Base-by-base conservation (phyloP, 1,140 invertebrate species). In the Battus philenor region DNA sequence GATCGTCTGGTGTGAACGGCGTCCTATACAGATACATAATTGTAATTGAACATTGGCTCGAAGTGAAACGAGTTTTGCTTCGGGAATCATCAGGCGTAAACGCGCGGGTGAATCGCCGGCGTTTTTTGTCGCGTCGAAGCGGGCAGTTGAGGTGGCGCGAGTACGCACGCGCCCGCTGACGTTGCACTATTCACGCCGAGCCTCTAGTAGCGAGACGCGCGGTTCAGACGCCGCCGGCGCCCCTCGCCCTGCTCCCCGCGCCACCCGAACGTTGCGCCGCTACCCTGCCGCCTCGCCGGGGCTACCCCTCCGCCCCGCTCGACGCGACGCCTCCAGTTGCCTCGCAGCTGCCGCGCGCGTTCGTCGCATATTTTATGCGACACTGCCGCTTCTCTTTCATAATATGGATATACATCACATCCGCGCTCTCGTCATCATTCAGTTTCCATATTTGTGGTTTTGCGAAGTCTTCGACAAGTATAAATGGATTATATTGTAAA, bases 401-500 rank as follows among this genome's bases (percentile, higher is more conserved):
- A 82, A 84, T 84, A 84, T 84, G 80, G 80, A 82, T 82, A 82
- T 79, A 82, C 64, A 69, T 50, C 65, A 84, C 65, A 80, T 69
- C 52, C 76, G 78, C 68, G 67, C 68, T 70, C 73, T 76, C 62
- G 62, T 75, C 67, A 72, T 72, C 62, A 74, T 75, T 71, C 65
- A 76, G 56, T 85, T 78, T 61, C 67, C 70, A 41, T 85, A 76
- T 78, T 68, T 74, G 70, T 82, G 81, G 81, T 80, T 85, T 59
- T 77, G 75, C 66, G 77, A 81, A 78, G 73, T 85, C 44, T 71
- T 68, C 56, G 77, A 81, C 60, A 83, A 82, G 57, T 73, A 75
- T 68, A 83, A 83, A 83, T 83, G 81, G 81, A 85, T 85, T 85
- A 85, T 81, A 78, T 80, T 83, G 68, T 85, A 73, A 77, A 81